phyloP scores from a whole-genome alignment of 2,888 invertebrate species.

The Heliconius hortense region DNA sequence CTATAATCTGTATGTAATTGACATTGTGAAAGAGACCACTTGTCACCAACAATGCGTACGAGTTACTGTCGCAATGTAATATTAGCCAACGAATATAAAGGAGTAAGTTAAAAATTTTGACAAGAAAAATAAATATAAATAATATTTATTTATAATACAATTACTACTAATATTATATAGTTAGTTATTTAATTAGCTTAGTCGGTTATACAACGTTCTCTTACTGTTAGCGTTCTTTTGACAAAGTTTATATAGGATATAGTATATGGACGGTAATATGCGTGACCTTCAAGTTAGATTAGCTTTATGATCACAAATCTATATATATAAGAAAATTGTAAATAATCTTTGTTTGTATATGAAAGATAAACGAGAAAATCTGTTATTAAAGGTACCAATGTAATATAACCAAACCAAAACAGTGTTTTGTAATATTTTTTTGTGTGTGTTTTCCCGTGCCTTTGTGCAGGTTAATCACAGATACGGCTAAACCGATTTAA shows the following conservation, averaged over 20 bases:
- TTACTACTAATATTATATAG: background rate
- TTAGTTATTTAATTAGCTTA: background rate
- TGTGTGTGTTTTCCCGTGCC: too few species aligned
- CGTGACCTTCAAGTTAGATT: slow-evolving; percentile 4
- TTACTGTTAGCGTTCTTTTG: background rate
- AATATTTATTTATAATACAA: too few species aligned
- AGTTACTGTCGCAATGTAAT: background rate
- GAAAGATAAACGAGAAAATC: too few species aligned
- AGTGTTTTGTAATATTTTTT: too few species aligned
- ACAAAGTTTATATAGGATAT: slow-evolving; percentile 5
- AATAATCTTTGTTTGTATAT: too few species aligned
- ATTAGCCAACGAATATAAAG: background rate
- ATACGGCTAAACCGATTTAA: too few species aligned
- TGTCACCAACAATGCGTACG: background rate
- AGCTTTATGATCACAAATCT: background rate
- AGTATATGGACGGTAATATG: background rate
- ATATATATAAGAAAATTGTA: too few species aligned
- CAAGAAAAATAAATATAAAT: background rate
- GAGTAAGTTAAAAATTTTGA: background rate
- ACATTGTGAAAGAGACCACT: background rate
- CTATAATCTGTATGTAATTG: background rate
- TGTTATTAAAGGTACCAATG: too few species aligned
- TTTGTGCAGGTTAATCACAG: too few species aligned
- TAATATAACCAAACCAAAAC: too few species aligned
- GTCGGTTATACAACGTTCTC: background rate